Conservation (phyloP, 1,140 invertebrate genomes). For the Pogonognathellus flavescens region DNA sequence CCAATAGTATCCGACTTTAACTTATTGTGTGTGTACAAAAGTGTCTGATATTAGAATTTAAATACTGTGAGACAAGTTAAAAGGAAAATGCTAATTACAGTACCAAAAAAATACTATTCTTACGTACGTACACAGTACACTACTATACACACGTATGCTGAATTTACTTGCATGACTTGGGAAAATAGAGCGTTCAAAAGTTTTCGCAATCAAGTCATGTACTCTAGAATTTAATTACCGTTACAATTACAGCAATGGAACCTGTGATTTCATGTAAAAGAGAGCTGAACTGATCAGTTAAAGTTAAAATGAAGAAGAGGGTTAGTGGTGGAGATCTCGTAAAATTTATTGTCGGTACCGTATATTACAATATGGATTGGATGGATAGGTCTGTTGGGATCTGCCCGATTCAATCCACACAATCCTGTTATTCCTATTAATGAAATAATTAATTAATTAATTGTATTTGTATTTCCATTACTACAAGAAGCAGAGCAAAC, state of each 20-base stretch:
- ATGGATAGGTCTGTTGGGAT: conserved; percentile 1
- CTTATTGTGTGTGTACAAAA: conserved; percentile 29
- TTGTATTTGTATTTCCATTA: conserved; percentile 47
- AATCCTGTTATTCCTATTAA: conserved; percentile 43
- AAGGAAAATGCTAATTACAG: conserved; percentile 3
- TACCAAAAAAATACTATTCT: neutral
- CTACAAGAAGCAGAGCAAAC: neutral
- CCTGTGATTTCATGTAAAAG: conserved; percentile 61
- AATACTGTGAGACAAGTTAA: conserved; percentile 17
- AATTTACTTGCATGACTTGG: conserved; percentile 23
- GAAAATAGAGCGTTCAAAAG: conserved; percentile 16
- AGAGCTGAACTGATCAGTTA: conserved; percentile 55
- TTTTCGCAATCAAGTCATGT: conserved; percentile 29
- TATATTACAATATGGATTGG: conserved; percentile 16
- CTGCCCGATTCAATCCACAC: conserved; percentile 33
- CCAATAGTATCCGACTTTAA: conserved; percentile 43
- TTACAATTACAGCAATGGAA: conserved; percentile 33
- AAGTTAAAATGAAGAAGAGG: conserved; percentile 13
- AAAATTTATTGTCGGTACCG: conserved; percentile 48
- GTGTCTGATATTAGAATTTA: conserved; percentile 47
- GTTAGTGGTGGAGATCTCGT: conserved; percentile 37
- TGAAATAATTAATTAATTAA: conserved; percentile 40
- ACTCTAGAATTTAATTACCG: conserved; percentile 35
- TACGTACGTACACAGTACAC: neutral
- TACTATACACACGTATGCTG: conserved; percentile 16